Conservation (phyloP, 2,113 vertebrate genomes). For the Thalassoma bifasciatum region DNA sequence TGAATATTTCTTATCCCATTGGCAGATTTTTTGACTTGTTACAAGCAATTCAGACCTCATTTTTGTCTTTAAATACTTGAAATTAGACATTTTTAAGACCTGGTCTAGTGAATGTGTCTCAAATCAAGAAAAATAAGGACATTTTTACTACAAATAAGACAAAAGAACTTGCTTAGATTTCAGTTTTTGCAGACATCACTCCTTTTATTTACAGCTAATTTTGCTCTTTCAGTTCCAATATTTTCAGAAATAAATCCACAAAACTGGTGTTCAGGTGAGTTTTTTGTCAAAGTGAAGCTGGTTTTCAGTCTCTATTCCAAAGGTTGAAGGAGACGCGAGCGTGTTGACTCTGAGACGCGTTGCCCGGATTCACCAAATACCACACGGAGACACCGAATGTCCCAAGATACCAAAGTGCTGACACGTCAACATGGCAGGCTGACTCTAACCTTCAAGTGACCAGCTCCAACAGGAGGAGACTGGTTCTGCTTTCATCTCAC, state of each 20-base stretch:
- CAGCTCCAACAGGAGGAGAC: constrained; percentile 37
- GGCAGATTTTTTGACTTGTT: no score
- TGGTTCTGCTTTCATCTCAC: constrained; percentile 40
- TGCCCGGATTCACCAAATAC: constrained; percentile 37
- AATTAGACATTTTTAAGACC: no score
- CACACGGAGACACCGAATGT: constrained; percentile 54
- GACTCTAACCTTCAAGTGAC: constrained; percentile 64
- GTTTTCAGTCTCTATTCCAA: neutral
- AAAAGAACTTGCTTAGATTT: no score
- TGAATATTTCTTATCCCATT: no score
- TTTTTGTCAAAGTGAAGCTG: neutral
- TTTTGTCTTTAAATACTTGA: no score
- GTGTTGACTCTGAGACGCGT: neutral
- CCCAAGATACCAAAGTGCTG: constrained; percentile 48
- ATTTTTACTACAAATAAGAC: no score
- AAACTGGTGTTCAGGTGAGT: neutral
- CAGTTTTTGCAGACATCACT: no score
- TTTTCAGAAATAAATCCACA: no score
- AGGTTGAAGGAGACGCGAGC: neutral
- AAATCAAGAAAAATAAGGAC: no score
- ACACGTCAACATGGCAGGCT: constrained; percentile 36
- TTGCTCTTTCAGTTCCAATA: no score
- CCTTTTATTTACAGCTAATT: neutral
- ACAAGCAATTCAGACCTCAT: no score
- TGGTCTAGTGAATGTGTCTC: no score